Evolutionary conservation across 1,140 invertebrate genomes (phyloP).

Genomic region (Spodoptera litura): DNA sequence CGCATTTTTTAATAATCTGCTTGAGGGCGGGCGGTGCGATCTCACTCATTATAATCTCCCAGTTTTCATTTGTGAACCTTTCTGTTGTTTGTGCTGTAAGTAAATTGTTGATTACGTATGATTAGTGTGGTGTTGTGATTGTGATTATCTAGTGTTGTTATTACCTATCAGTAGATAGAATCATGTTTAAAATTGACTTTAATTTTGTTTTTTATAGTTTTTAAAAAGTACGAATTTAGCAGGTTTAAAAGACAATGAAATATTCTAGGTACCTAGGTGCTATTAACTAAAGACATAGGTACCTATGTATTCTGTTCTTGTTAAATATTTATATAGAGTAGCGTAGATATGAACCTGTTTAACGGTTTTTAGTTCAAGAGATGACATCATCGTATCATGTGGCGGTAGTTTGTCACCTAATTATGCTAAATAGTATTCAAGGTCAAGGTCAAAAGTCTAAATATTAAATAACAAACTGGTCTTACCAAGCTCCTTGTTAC

Average conservation of each 20-base stretch:
- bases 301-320: no score
- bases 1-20: slow-evolving; percentile 73
- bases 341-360: no score
- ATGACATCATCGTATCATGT: no score
- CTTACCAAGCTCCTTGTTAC: slow-evolving; percentile 83
- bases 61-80: slow-evolving; percentile 81
- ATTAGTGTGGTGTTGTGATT: slow-evolving; percentile 7
- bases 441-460: background rate
- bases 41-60: slow-evolving; percentile 81
- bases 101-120: slow-evolving; percentile 18
- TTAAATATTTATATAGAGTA: no score
- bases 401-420: background rate
- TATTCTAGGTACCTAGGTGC: no score
- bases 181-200: no score
- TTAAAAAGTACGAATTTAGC: no score
- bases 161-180: background rate
- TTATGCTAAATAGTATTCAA: background rate
- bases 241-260: no score
- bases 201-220: no score
- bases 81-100: slow-evolving; percentile 81
- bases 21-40: slow-evolving; percentile 80
- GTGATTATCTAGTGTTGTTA: background rate
- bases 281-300: no score
- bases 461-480: slow-evolving; percentile 7
- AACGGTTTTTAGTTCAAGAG: no score